phyloP scores from a whole-genome alignment of 2,888 invertebrate species.

The Pseudanteris insignis region DNA sequence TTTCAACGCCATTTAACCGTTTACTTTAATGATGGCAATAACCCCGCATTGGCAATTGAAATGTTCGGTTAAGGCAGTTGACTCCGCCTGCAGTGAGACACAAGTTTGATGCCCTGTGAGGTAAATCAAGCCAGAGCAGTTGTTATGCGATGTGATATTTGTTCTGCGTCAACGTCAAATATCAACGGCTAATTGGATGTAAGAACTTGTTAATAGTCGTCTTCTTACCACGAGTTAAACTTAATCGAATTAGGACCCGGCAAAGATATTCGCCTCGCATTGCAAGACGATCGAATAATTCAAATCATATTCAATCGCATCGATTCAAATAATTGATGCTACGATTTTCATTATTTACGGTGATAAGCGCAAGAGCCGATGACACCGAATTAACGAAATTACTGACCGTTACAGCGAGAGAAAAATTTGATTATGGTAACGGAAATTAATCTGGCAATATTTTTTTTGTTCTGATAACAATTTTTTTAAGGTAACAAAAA shows the following conservation, averaged over 20 bases:
- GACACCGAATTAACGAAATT: too few relatives aligned
- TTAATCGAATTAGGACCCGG: conserved; percentile 11
- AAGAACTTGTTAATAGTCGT: conserved; percentile 20
- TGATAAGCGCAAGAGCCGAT: too few relatives aligned
- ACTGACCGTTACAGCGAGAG: too few relatives aligned
- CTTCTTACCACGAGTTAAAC: conserved; percentile 12
- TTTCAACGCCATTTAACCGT: conserved; percentile 27
- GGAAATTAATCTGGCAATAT: too few relatives aligned
- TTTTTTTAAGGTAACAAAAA: too few relatives aligned
- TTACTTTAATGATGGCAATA: conserved; percentile 29
- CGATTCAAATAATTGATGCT: not conserved
- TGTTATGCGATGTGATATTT: conserved; percentile 25
- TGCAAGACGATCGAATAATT: not conserved
- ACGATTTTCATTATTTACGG: too few relatives aligned
- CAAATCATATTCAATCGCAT: not conserved
- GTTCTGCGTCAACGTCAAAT: conserved; percentile 26
- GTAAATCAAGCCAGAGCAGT: conserved; percentile 17
- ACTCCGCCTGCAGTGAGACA: conserved; percentile 9
- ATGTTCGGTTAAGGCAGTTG: conserved; percentile 21
- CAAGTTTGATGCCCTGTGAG: conserved; percentile 21
- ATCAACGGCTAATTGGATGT: conserved; percentile 18
- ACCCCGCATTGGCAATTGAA: conserved; percentile 31
- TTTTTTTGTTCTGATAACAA: too few relatives aligned
- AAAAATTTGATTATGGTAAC: too few relatives aligned
- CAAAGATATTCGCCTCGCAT: conserved; percentile 8